These are phyloP conservation scores for Triplophysa bombifrons DNA, from an alignment of 2,797 vertebrate genomes.

Conservation along the genomic window DNA sequence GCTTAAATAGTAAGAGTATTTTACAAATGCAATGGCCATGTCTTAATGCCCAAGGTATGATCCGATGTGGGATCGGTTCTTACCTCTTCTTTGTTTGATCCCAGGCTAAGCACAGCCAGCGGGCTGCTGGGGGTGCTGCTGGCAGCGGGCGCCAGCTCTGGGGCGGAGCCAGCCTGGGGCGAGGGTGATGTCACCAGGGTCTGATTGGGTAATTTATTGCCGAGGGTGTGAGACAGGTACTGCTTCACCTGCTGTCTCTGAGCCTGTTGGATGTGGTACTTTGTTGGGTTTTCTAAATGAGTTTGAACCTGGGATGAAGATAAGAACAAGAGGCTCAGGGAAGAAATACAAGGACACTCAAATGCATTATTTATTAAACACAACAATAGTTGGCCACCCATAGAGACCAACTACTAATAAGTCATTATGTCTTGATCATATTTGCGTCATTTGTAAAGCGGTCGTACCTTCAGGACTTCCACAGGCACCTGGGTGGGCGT, in stretches of 20 bases:
- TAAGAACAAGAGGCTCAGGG: neutral
- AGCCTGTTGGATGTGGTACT: slow-evolving; percentile 88
- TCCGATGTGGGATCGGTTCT: neutral
- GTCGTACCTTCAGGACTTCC: slow-evolving; percentile 87
- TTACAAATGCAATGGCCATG: neutral
- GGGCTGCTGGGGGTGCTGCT: slow-evolving; percentile 76
- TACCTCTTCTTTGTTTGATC: slow-evolving; percentile 83
- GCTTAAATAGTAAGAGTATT: neutral
- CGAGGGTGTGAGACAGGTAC: slow-evolving; percentile 82
- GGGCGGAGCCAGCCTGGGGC: slow-evolving; percentile 60
- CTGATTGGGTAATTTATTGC: slow-evolving; percentile 75
- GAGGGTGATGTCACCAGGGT: slow-evolving; percentile 59
- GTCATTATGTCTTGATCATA: neutral
- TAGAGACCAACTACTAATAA: neutral
- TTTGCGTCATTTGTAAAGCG: neutral
- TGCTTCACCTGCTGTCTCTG: slow-evolving; percentile 87
- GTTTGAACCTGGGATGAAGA: slow-evolving; percentile 80
- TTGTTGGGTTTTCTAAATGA: slow-evolving; percentile 89
- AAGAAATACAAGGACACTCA: neutral
- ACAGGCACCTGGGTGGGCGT: slow-evolving; percentile 85
- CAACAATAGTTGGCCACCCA: neutral
- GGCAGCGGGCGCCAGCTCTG: slow-evolving; percentile 54
- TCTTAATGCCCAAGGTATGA: neutral
- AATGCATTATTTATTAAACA: neutral
- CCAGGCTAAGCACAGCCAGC: slow-evolving; percentile 78